These are phyloP conservation scores for Laspeyria flexula DNA, from an alignment of 2,888 invertebrate species.

Conservation along the genomic window DNA sequence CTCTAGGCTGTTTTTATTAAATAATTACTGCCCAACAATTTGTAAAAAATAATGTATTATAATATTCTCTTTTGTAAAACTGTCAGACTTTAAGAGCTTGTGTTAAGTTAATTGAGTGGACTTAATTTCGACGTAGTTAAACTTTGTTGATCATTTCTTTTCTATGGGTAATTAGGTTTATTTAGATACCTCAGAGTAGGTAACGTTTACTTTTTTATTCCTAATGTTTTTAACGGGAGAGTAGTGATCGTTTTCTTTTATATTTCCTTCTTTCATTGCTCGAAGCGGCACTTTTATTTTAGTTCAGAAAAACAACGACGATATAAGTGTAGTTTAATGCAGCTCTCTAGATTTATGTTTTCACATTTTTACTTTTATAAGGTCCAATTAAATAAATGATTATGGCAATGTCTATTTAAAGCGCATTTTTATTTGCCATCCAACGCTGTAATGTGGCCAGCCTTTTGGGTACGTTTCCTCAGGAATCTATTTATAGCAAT, in stretches of 20 bases:
- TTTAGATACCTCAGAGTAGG: constrained; percentile 19
- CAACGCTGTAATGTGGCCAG: no score
- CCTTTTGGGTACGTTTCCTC: no score
- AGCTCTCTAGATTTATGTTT: background rate
- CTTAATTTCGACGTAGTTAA: constrained; percentile 53
- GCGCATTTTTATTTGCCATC: no score
- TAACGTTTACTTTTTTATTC: constrained; percentile 17
- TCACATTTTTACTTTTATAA: background rate
- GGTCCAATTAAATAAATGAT: background rate
- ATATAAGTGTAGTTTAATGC: background rate
- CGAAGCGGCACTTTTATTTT: background rate
- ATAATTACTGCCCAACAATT: no score
- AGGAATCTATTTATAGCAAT: no score
- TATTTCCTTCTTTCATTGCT: background rate
- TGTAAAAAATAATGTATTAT: no score
- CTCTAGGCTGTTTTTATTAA: no score
- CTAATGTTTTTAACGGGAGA: constrained; percentile 12
- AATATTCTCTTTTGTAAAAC: constrained; percentile 52
- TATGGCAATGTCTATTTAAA: no score
- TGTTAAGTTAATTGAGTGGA: constrained; percentile 53
- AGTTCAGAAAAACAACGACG: background rate
- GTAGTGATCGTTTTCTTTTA: background rate
- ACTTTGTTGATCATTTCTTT: constrained; percentile 51
- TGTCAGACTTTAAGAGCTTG: constrained; percentile 45
- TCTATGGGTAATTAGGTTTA: constrained; percentile 43